Conservation (phyloP, 1,140 invertebrate genomes). For the Sarcophaga bullata region DNA sequence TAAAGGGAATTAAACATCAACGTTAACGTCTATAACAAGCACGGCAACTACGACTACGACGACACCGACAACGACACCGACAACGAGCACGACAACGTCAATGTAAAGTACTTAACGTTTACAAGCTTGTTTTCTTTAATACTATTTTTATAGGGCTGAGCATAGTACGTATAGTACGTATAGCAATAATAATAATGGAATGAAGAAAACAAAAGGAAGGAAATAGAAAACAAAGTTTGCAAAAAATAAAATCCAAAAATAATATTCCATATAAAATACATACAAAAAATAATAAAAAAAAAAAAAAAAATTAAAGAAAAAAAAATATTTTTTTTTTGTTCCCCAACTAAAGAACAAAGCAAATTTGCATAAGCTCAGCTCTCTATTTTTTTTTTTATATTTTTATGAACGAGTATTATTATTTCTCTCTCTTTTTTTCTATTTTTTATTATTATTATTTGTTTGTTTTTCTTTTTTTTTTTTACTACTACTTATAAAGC, state of each 20-base stretch:
- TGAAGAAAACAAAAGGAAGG: no score
- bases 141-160: not conserved
- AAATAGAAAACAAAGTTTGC: no score
- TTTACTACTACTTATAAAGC: not conserved
- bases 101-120: not conserved
- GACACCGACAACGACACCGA: not conserved
- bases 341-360: not conserved
- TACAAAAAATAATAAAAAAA: not conserved
- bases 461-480: not conserved
- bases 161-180: no score
- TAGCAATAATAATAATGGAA: no score
- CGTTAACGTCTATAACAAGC: not conserved
- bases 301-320: not conserved
- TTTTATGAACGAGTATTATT: no score
- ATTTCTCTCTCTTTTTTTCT: no score
- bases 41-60: not conserved
- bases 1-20: not conserved
- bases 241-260: not conserved
- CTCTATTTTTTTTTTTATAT: no score
- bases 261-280: not conserved
- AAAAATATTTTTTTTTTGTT: not conserved
- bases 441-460: no score
- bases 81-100: not conserved
- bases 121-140: slow-evolving; percentile 3
- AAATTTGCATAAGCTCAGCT: slow-evolving; percentile 1